Evolutionary conservation across 2,888 invertebrate genomes (phyloP), one percentile per base, ranked within the genome.

Genomic region (Acrobasis repandana): DNA sequence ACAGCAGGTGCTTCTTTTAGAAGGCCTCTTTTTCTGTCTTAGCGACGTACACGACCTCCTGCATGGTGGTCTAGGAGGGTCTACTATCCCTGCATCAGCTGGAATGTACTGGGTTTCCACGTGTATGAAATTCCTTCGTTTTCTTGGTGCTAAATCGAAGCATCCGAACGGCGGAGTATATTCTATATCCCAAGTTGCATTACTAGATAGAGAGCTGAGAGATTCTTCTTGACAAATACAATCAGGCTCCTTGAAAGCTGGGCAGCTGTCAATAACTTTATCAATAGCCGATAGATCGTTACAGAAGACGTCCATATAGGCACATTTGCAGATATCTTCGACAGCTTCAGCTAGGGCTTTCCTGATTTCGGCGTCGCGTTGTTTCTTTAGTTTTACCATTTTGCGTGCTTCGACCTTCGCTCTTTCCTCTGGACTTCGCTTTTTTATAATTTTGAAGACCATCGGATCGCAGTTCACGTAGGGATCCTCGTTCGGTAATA

Each of bases 161-260:
- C 95, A 90, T 0, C 95, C 95, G 49, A 95, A 95, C 0, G 95
- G 95, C 0, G 95, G 95, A 0, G 95, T 95, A 59, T 95, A 95
- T 63, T 95, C 95, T 48, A 95, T 94, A 71, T 95, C 95, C 82
- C 95, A 93, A 61, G 95, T 95, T 1, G 94, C 94, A 64, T 95
- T 95, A 60, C 93, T 93, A 0, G 93, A 93, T 1, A 90, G 65
- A 10, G 90, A 90, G 65, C 90, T 90, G 15, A 90, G 61, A 0
- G 90, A 90, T 67, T 90, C 88, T 15, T 82, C 85, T 51, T 83
- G 71, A 54, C 92, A 92, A 14, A 90, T 61, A 60, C 92, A 92
- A 0, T 83, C 88, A 0, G 91, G 90, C 34, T 90, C 91, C 63
- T 88, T 88, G 47, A 91, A 92, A 0, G 88, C 86, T 43, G 92